Evolutionary conservation across 2,113 vertebrate genomes (phyloP), one percentile per base, ranked within the genome.

Genomic region (Motacilla alba): DNA sequence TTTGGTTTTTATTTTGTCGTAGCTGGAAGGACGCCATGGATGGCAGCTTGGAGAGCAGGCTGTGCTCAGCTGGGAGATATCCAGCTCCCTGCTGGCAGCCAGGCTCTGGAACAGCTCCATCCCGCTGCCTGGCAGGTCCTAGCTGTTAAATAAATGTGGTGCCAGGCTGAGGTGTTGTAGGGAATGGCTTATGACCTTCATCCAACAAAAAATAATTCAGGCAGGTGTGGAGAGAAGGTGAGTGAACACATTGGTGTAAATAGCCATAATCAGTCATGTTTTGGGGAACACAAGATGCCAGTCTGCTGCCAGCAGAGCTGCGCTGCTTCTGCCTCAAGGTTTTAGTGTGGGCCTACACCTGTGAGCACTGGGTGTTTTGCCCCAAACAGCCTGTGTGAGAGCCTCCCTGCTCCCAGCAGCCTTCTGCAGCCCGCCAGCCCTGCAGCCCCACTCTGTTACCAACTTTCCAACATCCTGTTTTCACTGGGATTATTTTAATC

Each of bases 381-480:
- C 58, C 60, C 22, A 11, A 11, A 47, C 2, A 35, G 27, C 13
- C 44, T 17, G 12, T 10, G 24, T 6, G 19, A 63, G 47, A 77
- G 30, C 33, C 27, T 74, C 53, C 39, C 74, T 30, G 52, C 62
- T 68, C 69, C 52, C 8, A 3, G 76, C 70, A 86, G 72, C 35
- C 37, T 43, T 23, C 66, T 19, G 11, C 60, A 60, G 67, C 15
- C 72, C 30, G 47, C 13, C 90, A 50, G 33, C 26, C n/a, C 69
- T 15, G n/a, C 46, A 49, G 63, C 53, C 56, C 70, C 1, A 3
- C 87, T 89, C 77, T 3, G 2, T 3, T 4, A 59, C 47, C 89
- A 69, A 49, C 37, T 84, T 87, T 16, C 60, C 81, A 82, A 27
- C 69, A 79, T 89, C 89, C 93, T 95, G 87, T 91, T 95, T 85